Base-by-base conservation (phyloP, 2,797 vertebrate genomes). In the Schizopygopsis pylzovi region DNA sequence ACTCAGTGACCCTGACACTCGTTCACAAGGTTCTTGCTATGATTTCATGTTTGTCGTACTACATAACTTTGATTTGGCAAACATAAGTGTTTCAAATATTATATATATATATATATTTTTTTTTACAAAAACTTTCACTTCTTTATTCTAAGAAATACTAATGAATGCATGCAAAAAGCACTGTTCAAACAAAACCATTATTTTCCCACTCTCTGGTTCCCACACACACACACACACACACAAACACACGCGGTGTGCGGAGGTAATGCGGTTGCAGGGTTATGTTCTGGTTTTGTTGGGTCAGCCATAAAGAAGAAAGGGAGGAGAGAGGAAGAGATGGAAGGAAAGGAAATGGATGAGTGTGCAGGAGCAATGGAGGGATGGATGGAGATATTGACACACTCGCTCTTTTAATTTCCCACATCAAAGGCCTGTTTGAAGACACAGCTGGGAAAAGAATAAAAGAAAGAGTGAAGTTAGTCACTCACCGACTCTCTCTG, bases 401-500 rank as follows among this genome's bases (percentile, higher is more conserved):
- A 96, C 95, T 94, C 91, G 91, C 90, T 95, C 93, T 95, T 95
- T 95, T 94, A 94, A 94, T 95, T 95, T 92, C 86, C 95, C 95
- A 96, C 95, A 96, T 96, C 95, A 96, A 96, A 96, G 94, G 85
- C 82, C 85, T 71, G 94, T 96, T 96, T 96, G 95, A 96, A 96
- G 95, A 93, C 95, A 95, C 95, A 96, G 95, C 95, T 96, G 95
- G 95, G 94, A 92, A 94, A 92, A 95, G 94, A 96, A 95, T 94
- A 95, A 96, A 96, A 96, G 95, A 96, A 95, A 95, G 94, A 95
- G 94, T 95, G 93, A 96, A 95, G 94, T 96, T 96, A 96, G 95
- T 96, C 95, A 96, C 95, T 96, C 95, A 95, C 94, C 93, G 92
- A 94, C 93, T 81, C 93, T 92, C 90, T 89, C 86, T 80, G 87